These are phyloP conservation scores for Drosophila rubida DNA, from an alignment of 2,888 invertebrate genomes.

Conservation along the genomic window DNA sequence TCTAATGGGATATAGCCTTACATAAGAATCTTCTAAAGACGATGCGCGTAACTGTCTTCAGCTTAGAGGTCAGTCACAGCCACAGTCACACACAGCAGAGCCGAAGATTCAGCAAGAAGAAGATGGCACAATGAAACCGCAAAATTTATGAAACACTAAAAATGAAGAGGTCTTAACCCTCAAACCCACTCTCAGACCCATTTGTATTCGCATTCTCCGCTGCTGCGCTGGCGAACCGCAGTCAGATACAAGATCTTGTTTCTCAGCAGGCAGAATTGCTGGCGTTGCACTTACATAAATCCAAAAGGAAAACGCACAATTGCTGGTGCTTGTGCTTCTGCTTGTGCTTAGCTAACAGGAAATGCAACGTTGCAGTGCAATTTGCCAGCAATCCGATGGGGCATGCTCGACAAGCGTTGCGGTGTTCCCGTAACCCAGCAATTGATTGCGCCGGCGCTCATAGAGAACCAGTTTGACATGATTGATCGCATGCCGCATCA, in stretches of 20 bases:
- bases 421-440: constrained; percentile 13
- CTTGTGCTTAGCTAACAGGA: constrained; percentile 29
- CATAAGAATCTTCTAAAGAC: constrained; percentile 5
- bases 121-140: constrained; percentile 58
- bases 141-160: constrained; percentile 58
- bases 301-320: constrained; percentile 43
- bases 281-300: constrained; percentile 31
- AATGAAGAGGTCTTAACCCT: constrained; percentile 53
- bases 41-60: constrained; percentile 50
- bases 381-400: constrained; percentile 25
- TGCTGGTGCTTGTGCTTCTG: constrained; percentile 4
- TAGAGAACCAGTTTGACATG: constrained; percentile 17
- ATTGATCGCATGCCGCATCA: constrained; percentile 29
- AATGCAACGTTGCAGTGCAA: constrained; percentile 27
- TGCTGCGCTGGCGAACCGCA: constrained; percentile 33
- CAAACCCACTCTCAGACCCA: constrained; percentile 25
- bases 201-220: constrained; percentile 16
- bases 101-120: constrained; percentile 24
- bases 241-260: constrained; percentile 21
- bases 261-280: constrained; percentile 17
- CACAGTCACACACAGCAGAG: too few relatives aligned
- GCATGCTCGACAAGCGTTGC: constrained; percentile 30
- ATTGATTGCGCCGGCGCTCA: not conserved
- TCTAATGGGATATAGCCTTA: too few relatives aligned
- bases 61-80: constrained; percentile 64